Evolutionary conservation across 2,797 vertebrate species (phyloP).

Genomic region (Bradypodion pumilum): DNA sequence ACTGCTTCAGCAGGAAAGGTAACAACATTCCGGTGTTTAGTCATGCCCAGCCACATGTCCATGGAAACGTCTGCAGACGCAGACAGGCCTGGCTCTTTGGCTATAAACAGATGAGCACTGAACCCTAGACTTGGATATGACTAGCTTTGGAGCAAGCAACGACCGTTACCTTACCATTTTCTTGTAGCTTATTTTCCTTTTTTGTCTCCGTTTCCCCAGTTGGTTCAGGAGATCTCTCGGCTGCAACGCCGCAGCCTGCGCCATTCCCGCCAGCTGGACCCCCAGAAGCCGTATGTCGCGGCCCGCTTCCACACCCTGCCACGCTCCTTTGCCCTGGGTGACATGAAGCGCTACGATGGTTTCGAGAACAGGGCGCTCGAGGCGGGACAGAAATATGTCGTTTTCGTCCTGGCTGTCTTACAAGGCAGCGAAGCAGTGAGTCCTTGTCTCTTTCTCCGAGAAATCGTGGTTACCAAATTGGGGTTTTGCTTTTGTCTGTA

Average conservation of each 20-base stretch:
- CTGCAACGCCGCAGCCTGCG: slow-evolving; percentile 88
- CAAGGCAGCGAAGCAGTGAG: slow-evolving; percentile 87
- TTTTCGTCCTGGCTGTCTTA: slow-evolving; percentile 92
- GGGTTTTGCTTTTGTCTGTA: background rate
- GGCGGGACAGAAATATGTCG: slow-evolving; percentile 88
- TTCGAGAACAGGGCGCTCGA: slow-evolving; percentile 93
- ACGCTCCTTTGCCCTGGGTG: slow-evolving; percentile 85
- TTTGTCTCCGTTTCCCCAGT: slow-evolving; percentile 68
- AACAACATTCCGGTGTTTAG: too few species aligned
- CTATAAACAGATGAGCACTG: too few species aligned
- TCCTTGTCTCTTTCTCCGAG: background rate
- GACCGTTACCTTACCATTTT: too few species aligned
- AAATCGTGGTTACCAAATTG: background rate
- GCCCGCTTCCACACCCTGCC: slow-evolving; percentile 90
- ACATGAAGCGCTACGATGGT: slow-evolving; percentile 86
- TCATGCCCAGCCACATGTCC: too few species aligned
- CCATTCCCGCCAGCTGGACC: slow-evolving; percentile 87
- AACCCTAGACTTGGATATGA: too few species aligned
- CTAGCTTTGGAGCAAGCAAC: too few species aligned
- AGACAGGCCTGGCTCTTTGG: too few species aligned
- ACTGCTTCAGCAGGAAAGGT: too few species aligned
- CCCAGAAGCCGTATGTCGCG: slow-evolving; percentile 88
- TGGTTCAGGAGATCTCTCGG: slow-evolving; percentile 83
- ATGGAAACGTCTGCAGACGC: too few species aligned
- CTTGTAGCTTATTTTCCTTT: too few species aligned